Conservation (phyloP, 2,113 vertebrate genomes). For the Indicator indicator region DNA sequence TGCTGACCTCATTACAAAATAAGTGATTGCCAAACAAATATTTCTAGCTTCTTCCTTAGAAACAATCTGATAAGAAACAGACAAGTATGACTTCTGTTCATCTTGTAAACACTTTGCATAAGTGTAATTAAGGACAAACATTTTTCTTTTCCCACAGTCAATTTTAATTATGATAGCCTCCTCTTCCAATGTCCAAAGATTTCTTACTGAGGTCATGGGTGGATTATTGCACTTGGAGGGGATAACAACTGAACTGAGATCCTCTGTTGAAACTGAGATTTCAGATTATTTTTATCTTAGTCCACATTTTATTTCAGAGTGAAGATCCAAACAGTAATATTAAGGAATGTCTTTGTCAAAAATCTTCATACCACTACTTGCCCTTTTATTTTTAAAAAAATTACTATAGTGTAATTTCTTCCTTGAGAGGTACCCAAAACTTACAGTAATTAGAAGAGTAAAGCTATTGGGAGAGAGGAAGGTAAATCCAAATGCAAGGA, state of each 20-base stretch:
- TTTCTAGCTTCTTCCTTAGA: slow-evolving; percentile 56
- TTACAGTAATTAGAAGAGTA: neutral
- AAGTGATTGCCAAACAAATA: slow-evolving; percentile 66
- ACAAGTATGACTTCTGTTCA: slow-evolving; percentile 11
- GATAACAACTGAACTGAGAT: neutral
- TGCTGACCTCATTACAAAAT: slow-evolving; percentile 64
- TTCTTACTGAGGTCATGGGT: neutral
- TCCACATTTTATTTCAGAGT: neutral
- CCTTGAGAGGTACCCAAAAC: neutral
- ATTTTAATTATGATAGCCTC: neutral
- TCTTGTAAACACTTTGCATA: slow-evolving; percentile 57
- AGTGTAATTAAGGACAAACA: slow-evolving; percentile 21
- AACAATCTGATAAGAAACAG: slow-evolving; percentile 60
- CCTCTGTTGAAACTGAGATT: neutral
- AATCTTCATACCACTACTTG: neutral
- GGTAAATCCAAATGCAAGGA: neutral
- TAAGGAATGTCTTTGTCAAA: neutral
- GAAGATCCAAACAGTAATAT: neutral
- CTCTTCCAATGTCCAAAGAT: neutral
- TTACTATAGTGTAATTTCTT: neutral
- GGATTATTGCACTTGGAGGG: neutral
- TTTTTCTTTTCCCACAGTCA: neutral
- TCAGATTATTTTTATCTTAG: neutral
- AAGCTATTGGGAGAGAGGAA: neutral
- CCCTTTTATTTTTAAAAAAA: neutral